Evolutionary conservation across 2,888 invertebrate species (phyloP), one percentile per base, ranked within the genome.

Genomic region (Tipula confusa): DNA sequence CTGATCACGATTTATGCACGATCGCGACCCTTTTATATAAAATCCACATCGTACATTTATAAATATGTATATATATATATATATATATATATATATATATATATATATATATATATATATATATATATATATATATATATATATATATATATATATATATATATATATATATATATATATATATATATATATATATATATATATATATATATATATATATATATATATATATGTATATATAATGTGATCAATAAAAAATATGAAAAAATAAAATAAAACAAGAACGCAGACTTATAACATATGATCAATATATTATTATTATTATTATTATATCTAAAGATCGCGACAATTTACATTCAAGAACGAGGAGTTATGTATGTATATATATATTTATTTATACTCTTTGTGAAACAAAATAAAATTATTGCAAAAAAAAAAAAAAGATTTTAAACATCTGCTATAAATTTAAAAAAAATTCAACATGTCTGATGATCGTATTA

Each of bases 291-390:
- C 64, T 64, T 64, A 64, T 64, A 64, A 64, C 64, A 64, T 64
- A 64, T 64, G 64, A 64, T 64, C 64, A 64, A 64, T 64, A 64
- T 64, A 64, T 24, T 64, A 64, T 64, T 64, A 64, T 24, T 64
- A 64, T 24, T 64, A 64, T 64, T 64, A 64, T 24, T 64, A 64
- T 64, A 64, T 64, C 64, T 24, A 11, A 64, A 43, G 64, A 64
- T 64, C 64, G 64, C 64, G 64, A 64, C 64, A 64, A 64, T 64
- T 24, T 64, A 64, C 64, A 64, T 64, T 64, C 24, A 24, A 24
- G 2, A 24, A 64, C 7, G n/a, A n/a, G 15, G 2, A 43, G 43
- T 43, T 43, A 43, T 43, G n/a, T 43, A 43, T 43, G 38, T 38
- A 38, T 38, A 6, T 38, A 38, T 38, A n/a, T 38, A 43, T 43